These are phyloP conservation scores for Phalera bucephala DNA, from an alignment of 2,888 invertebrate genomes.

Conservation along the genomic window DNA sequence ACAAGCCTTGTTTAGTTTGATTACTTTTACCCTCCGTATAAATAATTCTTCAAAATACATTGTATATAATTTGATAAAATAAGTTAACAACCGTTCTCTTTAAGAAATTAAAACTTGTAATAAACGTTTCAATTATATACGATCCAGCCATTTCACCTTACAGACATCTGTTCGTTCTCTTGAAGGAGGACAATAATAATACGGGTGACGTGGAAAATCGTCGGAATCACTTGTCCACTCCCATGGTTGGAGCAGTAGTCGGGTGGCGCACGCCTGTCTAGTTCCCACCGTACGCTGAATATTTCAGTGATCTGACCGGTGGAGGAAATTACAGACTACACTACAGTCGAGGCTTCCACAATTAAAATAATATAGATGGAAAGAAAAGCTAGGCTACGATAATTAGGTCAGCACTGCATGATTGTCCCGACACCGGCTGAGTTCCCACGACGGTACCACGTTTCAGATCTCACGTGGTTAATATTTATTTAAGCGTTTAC, in stretches of 20 bases:
- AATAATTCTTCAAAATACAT: too few species aligned
- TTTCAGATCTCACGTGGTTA: conserved; percentile 32
- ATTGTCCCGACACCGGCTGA: conserved; percentile 47
- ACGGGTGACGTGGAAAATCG: conserved; percentile 32
- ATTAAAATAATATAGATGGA: conserved; percentile 57
- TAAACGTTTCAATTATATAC: too few species aligned
- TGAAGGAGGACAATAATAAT: conserved; percentile 26
- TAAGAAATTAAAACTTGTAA: too few species aligned
- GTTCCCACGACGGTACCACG: conserved; percentile 51
- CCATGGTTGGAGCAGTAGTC: conserved; percentile 23
- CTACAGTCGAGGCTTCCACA: conserved; percentile 41
- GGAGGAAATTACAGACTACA: conserved; percentile 69
- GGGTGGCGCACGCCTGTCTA: conserved; percentile 44
- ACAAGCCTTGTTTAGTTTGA: too few species aligned
- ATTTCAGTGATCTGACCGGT: conserved; percentile 62
- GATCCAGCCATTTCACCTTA: too few species aligned
- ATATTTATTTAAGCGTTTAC: conserved; percentile 21
- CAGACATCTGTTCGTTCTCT: conserved; percentile 56
- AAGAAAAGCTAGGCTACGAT: conserved; percentile 39
- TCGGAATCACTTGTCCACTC: conserved; percentile 34
- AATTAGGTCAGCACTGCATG: conserved; percentile 64
- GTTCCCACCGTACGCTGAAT: conserved; percentile 69
- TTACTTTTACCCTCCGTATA: too few species aligned
- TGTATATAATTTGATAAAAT: too few species aligned
- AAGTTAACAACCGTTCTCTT: too few species aligned